These are phyloP conservation scores for Asarcornis scutulata DNA, from an alignment of 2,113 vertebrate species.

Conservation along the genomic window DNA sequence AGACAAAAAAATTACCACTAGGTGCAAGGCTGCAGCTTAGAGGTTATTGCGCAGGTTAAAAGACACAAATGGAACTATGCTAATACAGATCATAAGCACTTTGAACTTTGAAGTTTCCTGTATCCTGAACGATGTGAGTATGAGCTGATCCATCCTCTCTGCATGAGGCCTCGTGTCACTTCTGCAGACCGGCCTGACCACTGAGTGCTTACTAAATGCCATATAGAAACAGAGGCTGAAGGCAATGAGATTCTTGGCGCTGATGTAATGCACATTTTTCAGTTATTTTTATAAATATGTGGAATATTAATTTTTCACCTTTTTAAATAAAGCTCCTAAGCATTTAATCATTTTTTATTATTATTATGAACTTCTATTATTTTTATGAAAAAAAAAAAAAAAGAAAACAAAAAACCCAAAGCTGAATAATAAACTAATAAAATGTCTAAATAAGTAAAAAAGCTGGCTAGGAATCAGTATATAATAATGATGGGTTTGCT, in stretches of 20 bases:
- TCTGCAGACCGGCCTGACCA: not conserved
- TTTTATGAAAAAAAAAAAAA: not conserved
- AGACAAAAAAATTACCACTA: rapidly evolving
- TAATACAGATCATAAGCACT: not conserved
- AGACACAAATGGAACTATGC: not conserved
- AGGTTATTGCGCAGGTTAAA: not conserved
- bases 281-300: not conserved
- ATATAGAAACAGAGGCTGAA: not conserved
- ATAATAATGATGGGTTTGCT: not conserved
- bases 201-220: not conserved
- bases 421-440: not conserved
- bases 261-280: not conserved
- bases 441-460: not conserved
- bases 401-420: not conserved
- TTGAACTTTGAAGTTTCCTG: not conserved
- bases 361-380: not conserved
- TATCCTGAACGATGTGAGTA: not conserved
- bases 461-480: not conserved
- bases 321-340: not conserved
- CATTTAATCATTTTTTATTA: constrained; percentile 9
- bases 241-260: not conserved
- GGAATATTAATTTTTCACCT: not conserved
- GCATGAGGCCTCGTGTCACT: not conserved
- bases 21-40: not conserved
- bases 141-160: not conserved